phyloP scores from a whole-genome alignment of 53 echinoderm and acorn worm species.

The Stichopus horrens region DNA sequence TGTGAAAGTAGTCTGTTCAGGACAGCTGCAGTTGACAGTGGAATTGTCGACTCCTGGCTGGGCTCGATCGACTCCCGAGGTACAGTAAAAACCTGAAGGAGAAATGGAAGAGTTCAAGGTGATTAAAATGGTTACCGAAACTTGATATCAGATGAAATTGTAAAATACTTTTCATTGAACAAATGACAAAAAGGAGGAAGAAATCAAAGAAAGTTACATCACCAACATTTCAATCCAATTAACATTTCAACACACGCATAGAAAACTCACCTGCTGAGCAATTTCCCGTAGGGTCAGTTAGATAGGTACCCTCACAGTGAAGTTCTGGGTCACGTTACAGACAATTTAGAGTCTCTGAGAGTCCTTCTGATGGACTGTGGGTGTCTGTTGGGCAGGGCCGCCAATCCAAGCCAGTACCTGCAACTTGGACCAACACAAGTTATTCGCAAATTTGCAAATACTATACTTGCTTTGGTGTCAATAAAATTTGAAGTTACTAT shows the following conservation, averaged over 20 bases:
- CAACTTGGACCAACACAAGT: too few species aligned
- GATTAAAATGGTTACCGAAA: too few species aligned
- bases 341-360: slow-evolving; percentile 65
- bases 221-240: too few species aligned
- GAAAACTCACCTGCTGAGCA: slow-evolving; percentile 74
- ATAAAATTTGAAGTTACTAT: too few species aligned
- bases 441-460: too few species aligned
- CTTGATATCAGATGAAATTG: too few species aligned
- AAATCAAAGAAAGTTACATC: too few species aligned
- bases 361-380: slow-evolving; percentile 69
- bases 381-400: slow-evolving; percentile 95
- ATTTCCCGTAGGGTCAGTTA: slow-evolving; percentile 71
- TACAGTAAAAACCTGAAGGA: slow-evolving; percentile 80
- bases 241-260: too few species aligned
- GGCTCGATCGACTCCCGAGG: slow-evolving; percentile 79
- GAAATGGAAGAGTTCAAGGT: too few species aligned
- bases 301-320: slow-evolving; percentile 80
- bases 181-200: too few species aligned
- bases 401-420: slow-evolving; percentile 95
- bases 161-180: too few species aligned
- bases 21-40: slow-evolving; percentile 72
- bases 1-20: slow-evolving; percentile 86
- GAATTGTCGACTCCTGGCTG: slow-evolving; percentile 75
- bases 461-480: too few species aligned
- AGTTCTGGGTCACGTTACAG: slow-evolving; percentile 79